Conservation (phyloP, 2,888 invertebrate species). For the Tachystola acroxantha region DNA sequence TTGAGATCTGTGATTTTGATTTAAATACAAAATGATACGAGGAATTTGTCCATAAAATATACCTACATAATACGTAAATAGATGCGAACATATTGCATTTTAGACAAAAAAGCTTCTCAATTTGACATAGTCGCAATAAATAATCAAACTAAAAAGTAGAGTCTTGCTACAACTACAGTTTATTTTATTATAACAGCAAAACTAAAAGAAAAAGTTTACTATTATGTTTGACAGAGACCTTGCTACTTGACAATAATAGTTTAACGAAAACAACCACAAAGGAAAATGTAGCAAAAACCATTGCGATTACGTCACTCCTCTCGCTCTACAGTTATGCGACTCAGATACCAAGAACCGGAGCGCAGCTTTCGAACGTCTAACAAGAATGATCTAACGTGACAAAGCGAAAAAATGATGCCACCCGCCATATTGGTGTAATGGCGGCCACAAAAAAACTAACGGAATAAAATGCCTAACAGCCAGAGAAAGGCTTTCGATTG, state of each 20-base stretch:
- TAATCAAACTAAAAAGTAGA: too few relatives aligned
- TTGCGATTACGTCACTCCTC: slow-evolving; percentile 66
- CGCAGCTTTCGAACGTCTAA: slow-evolving; percentile 70
- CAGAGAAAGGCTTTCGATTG: slow-evolving; percentile 78
- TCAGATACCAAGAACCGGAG: slow-evolving; percentile 55
- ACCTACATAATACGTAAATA: too few relatives aligned
- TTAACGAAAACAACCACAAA: slow-evolving; percentile 12
- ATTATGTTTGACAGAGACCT: slow-evolving; percentile 2
- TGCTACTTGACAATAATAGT: neutral
- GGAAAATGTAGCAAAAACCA: slow-evolving; percentile 24
- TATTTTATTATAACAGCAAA: slow-evolving; percentile 12
- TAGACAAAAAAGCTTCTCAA: too few relatives aligned
- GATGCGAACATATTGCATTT: too few relatives aligned
- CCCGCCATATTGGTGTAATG: slow-evolving; percentile 70
- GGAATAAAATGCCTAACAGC: slow-evolving; percentile 75
- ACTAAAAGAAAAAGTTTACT: slow-evolving; percentile 9
- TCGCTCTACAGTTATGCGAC: slow-evolving; percentile 64
- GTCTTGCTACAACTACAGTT: too few relatives aligned
- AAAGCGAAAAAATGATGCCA: slow-evolving; percentile 75
- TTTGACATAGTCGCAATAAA: too few relatives aligned
- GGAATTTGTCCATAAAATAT: too few relatives aligned
- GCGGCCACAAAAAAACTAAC: slow-evolving; percentile 76
- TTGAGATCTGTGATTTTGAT: too few relatives aligned
- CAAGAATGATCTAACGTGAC: slow-evolving; percentile 78
- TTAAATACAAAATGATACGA: too few relatives aligned